Base-by-base conservation (phyloP, 2,797 vertebrate genomes). In the Lemur catta region DNA sequence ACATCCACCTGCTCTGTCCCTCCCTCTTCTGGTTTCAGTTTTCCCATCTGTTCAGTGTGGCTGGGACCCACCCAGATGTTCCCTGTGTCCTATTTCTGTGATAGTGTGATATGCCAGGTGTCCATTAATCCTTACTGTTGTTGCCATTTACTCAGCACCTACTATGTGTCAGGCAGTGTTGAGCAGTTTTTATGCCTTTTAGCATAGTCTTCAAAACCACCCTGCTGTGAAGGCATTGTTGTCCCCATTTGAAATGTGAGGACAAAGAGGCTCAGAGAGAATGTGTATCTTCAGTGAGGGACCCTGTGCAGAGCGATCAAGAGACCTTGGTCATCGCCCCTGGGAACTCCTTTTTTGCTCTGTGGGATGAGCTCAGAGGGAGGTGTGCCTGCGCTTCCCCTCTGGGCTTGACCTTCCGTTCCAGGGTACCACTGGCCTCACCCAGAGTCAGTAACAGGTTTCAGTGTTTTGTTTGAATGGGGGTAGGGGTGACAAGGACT, bases 51-150 rank as follows among this genome's bases (percentile, higher is more conserved):
- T 38, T 41, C 30, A 30, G 17, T 20, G 63, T 33, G 12, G 2
- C 50, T 79, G 22, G 33, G 61, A 50, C 67, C n/a, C 9, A 18
- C 67, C 13, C 10, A 50, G 59, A 2, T 30, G 9, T 35, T 38
- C 30, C 33, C 48, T n/a, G 13, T 9, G 17, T 35, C 28, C 71
- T 82, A 18, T 43, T 89, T 78, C 78, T 57, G 55, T 52, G 63
- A 59, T 1, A 12, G 15, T 2, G 30, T 24, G n/a, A 12, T 12
- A 7, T 0, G 0, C 38, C 18, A 14, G 13, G 7, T 55, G 50
- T 38, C 46, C 35, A 2, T 1, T 20, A 26, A 13, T 41, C 50
- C 38, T 79, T 9, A 3, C 2, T 38, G 35, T 38, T 78, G 6
- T 24, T 18, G 0, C 11, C 38, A 1, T 30, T 81, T 46, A 43